These are phyloP conservation scores for Melanotaenia duboulayi DNA, from an alignment of 2,113 vertebrate species.

Conservation along the genomic window DNA sequence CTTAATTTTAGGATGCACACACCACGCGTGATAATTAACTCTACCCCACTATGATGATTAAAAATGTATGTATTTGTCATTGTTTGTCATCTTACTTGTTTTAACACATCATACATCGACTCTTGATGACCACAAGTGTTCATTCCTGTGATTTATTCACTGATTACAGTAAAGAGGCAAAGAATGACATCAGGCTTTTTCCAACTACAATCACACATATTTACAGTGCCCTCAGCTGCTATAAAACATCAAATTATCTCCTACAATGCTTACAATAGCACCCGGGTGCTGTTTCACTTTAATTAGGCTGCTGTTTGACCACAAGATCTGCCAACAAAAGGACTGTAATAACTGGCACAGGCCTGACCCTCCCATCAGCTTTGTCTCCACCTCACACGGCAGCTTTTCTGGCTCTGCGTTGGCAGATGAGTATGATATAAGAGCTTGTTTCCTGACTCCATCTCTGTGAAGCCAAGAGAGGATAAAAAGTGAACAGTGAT, in stretches of 20 bases:
- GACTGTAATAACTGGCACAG: conserved; percentile 53
- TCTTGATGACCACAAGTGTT: not conserved
- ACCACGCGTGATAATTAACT: not conserved
- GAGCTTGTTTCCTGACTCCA: conserved; percentile 53
- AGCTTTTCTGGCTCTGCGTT: conserved; percentile 46
- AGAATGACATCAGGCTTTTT: conserved; percentile 34
- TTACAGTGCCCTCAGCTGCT: conserved; percentile 22
- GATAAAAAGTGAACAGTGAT: conserved; percentile 19
- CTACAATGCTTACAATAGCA: conserved; percentile 33
- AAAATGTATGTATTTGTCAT: conserved; percentile 6
- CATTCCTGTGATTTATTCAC: conserved; percentile 15
- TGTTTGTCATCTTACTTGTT: not conserved
- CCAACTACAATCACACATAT: conserved; percentile 33
- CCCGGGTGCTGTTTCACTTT: conserved; percentile 59
- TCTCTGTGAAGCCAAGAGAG: conserved; percentile 22
- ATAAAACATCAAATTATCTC: conserved; percentile 50
- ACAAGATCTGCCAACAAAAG: conserved; percentile 49
- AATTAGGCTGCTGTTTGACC: conserved; percentile 60
- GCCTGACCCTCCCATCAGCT: conserved; percentile 42
- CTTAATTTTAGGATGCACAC: conserved; percentile 11
- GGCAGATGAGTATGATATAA: conserved; percentile 65
- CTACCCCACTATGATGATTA: not conserved
- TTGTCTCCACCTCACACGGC: conserved; percentile 26
- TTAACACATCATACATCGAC: conserved; percentile 11
- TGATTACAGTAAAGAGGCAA: conserved; percentile 22